A percentile compares a stretch with the other conserved stretches of the same genome.
Evolutionary conservation across 2,113 vertebrate species (phyloP).

Genomic region (Daphoenositta chrysoptera): DNA sequence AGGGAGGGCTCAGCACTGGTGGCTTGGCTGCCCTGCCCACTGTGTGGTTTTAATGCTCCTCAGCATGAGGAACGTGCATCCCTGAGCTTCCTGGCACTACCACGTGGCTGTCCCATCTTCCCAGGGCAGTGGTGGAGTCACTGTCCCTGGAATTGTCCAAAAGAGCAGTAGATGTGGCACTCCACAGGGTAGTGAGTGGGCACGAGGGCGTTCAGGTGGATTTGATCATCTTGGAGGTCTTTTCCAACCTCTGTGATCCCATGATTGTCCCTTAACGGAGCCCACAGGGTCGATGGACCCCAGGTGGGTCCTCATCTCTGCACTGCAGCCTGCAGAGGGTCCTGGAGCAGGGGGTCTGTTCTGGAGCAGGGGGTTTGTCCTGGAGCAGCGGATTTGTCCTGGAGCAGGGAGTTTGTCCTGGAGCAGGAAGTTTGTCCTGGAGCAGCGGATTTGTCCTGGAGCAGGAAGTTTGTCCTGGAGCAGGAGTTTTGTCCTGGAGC

Average conservation of each 20-base stretch:
- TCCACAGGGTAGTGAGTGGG: neutral
- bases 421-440: neutral
- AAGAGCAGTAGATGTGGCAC: neutral
- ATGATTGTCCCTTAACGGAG: neutral
- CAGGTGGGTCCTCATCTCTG: neutral
- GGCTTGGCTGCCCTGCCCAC: neutral
- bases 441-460: too few species aligned
- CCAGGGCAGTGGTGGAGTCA: neutral
- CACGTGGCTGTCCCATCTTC: neutral
- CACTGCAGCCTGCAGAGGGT: neutral
- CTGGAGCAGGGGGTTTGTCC: neutral
- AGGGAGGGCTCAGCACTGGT: neutral
- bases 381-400: neutral
- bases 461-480: too few species aligned
- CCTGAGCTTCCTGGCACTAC: neutral
- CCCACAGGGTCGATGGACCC: too few species aligned
- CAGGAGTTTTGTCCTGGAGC: neutral
- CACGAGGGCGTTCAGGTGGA: accelerated
- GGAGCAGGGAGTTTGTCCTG: neutral
- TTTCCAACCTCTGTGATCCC: neutral
- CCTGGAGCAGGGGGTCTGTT: neutral
- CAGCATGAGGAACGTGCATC: neutral
- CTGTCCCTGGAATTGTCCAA: neutral
- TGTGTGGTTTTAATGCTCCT: neutral
- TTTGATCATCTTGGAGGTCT: neutral